Percentiles rank a stretch among this genome's conserved stretches.
Conservation (phyloP, 2,797 vertebrate species). For the Buphagus erythrorhynchus region DNA sequence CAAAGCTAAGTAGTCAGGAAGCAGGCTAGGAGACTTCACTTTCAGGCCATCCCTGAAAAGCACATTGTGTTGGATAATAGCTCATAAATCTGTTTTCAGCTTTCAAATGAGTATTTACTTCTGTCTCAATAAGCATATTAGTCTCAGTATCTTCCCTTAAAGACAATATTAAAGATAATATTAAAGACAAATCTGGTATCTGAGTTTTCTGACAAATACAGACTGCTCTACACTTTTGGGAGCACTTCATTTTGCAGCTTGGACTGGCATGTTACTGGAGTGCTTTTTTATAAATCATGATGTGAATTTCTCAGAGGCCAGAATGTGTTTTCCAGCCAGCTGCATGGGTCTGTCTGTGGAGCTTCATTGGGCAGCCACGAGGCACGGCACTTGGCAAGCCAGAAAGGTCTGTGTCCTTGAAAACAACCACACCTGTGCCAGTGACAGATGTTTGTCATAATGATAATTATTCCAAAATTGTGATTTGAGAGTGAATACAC, state of each 20-base stretch:
- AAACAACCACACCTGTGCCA: not conserved
- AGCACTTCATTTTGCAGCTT: not conserved
- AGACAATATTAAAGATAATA: too few relatives aligned
- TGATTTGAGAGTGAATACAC: not conserved
- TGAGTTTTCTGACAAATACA: not conserved
- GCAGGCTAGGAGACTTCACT: not conserved
- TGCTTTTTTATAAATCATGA: not conserved
- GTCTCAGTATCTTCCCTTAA: not conserved
- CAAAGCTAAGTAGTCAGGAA: not conserved
- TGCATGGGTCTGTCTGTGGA: not conserved
- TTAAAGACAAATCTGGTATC: not conserved
- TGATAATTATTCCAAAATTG: not conserved
- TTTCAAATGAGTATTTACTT: not conserved
- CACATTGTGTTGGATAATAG: accelerated
- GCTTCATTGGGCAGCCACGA: not conserved
- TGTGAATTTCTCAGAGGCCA: not conserved
- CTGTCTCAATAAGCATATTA: not conserved
- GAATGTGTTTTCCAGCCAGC: not conserved
- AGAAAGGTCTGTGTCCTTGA: not conserved
- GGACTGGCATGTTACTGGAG: not conserved
- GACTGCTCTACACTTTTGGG: not conserved
- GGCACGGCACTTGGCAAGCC: not conserved
- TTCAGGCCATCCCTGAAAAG: not conserved
- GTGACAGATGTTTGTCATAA: not conserved
- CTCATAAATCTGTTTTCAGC: not conserved